These are phyloP conservation scores for Eciton burchellii DNA, from an alignment of 1,140 invertebrate genomes.

Conservation along the genomic window DNA sequence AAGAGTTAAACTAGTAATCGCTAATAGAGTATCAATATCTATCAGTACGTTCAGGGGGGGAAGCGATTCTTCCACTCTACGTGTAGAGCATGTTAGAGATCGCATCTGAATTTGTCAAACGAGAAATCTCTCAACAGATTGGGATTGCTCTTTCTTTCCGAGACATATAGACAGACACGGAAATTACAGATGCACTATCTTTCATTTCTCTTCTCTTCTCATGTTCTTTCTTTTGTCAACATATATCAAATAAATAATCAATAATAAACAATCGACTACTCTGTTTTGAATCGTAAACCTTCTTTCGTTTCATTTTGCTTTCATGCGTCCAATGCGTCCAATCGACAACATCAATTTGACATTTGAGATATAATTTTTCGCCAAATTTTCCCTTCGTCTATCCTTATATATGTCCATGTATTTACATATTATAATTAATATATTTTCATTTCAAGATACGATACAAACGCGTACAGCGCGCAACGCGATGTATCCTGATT, in stretches of 20 bases:
- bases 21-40: slow-evolving; percentile 24
- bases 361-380: slow-evolving; percentile 12
- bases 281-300: neutral
- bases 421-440: too few relatives aligned
- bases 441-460: too few relatives aligned
- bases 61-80: slow-evolving; percentile 1
- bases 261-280: too few relatives aligned
- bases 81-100: neutral
- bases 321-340: too few relatives aligned
- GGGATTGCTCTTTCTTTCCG: neutral
- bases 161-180: neutral
- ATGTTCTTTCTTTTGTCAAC: too few relatives aligned
- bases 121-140: slow-evolving; percentile 30
- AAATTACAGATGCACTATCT: neutral
- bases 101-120: slow-evolving; percentile 21
- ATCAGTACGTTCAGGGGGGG: slow-evolving; percentile 8
- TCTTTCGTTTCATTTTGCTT: too few relatives aligned
- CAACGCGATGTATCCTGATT: too few relatives aligned
- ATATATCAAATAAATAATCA: neutral
- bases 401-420: too few relatives aligned
- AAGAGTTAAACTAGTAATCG: slow-evolving; percentile 20
- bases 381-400: too few relatives aligned
- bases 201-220: too few relatives aligned
- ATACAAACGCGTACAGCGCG: too few relatives aligned
- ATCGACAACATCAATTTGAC: too few relatives aligned